These are phyloP conservation scores for Papilio polyxenes DNA, from an alignment of 1,140 invertebrate genomes.

Conservation along the genomic window DNA sequence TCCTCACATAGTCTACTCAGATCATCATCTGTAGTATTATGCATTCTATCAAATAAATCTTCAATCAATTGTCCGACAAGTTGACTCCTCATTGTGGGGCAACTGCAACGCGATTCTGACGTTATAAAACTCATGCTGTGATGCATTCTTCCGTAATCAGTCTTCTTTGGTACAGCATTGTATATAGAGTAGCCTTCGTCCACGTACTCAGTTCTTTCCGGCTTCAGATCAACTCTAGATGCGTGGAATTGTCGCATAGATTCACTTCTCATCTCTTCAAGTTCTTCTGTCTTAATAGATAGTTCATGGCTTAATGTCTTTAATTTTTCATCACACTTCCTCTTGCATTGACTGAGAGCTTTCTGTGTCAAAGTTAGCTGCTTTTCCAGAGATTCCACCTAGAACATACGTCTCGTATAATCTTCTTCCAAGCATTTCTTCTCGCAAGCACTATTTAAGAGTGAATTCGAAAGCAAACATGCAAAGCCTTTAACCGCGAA, in stretches of 20 bases:
- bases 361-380: constrained; percentile 76
- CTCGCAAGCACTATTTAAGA: constrained; percentile 62
- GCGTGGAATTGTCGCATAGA: constrained; percentile 70
- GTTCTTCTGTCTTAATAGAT: constrained; percentile 77
- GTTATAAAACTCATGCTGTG: constrained; percentile 76
- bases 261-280: constrained; percentile 75
- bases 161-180: constrained; percentile 73
- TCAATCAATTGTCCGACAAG: constrained; percentile 74
- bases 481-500: constrained; percentile 42
- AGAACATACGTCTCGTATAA: constrained; percentile 75
- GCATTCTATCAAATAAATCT: constrained; percentile 73
- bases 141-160: constrained; percentile 74
- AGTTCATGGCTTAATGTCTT: constrained; percentile 77
- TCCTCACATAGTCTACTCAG: constrained; percentile 67
- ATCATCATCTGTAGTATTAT: constrained; percentile 71
- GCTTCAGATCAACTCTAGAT: constrained; percentile 69
- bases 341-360: constrained; percentile 72
- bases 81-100: constrained; percentile 73
- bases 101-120: constrained; percentile 69
- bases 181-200: constrained; percentile 74
- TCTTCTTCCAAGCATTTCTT: constrained; percentile 57
- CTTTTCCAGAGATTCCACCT: constrained; percentile 81
- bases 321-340: constrained; percentile 76
- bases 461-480: constrained; percentile 56
- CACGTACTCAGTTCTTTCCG: constrained; percentile 72